Base-by-base conservation (phyloP, 2,113 vertebrate species). In the Anarhynchus alexandrinus region DNA sequence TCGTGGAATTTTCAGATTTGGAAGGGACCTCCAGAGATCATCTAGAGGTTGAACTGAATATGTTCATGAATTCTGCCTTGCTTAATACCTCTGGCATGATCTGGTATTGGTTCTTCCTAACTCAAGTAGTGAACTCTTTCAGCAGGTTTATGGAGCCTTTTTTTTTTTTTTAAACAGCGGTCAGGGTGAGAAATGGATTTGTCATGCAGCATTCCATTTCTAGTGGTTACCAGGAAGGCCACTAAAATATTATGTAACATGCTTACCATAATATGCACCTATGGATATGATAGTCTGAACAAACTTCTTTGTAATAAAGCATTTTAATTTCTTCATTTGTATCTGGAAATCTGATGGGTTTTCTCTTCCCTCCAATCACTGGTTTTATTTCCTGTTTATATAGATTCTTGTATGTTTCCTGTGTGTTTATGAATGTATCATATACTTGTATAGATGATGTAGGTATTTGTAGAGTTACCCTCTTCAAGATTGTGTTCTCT, bases 371-470 rank as follows among this genome's bases (percentile, higher is more conserved):
- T 81, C 38, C 9, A 8, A 52, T 32, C 22, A 12, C 36, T 27
- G 27, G 26, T 81, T 89, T 89, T 83, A 27, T 64, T 90, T 84
- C 22, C 14, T 59, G 15, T 21, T 73, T 51, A 25, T 73, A 3
- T 45, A 15, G 5, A 7, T 57, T n/a, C 17, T 62, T 79, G 12
- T 45, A 5, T 4, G 3, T 70, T 52, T 26, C 30, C 29, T 30
- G 18, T 36, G 5, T 45, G 12, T 58, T 43, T 45, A 5, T 49
- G 5, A 45, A 3, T 19, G 5, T 64, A 25, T 20, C 43, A 9
- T 3, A 1, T 36, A 12, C 9, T 55, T 47, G 34, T 32, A 0
- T 13, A 42, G 47, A 19, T 45, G 11, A 16, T 25, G 4, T 2
- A 11, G 21, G 5, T 45, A 30, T 90, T 85, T 78, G 74, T 27